phyloP scores from a whole-genome alignment of 2,113 vertebrate species.

The Ameiurus melas region DNA sequence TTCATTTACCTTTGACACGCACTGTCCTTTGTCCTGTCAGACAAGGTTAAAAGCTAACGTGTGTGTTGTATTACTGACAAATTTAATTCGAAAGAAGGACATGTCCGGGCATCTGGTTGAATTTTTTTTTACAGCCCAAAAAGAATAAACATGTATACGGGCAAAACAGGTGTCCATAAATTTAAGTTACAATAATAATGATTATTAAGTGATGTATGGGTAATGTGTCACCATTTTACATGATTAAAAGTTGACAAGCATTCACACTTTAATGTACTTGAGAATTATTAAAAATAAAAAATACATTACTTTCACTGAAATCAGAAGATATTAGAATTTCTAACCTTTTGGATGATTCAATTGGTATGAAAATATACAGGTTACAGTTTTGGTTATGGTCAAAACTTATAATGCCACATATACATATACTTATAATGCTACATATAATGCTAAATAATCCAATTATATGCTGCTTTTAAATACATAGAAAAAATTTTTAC shows the following conservation, averaged over 20 bases:
- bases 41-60: not conserved
- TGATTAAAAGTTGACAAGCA: not conserved
- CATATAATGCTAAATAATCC: not conserved
- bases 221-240: not conserved
- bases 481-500: too few relatives aligned
- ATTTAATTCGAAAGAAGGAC: not conserved
- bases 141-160: not conserved
- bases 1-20: not conserved
- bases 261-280: not conserved
- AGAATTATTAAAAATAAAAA: not conserved
- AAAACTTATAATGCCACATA: too few relatives aligned
- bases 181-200: not conserved
- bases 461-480: not conserved
- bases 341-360: too few relatives aligned
- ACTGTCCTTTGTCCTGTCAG: not conserved
- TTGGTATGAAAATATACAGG: not conserved
- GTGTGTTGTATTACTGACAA: not conserved
- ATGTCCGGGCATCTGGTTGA: not conserved
- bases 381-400: not conserved
- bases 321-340: not conserved
- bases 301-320: too few relatives aligned
- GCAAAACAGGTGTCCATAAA: not conserved
- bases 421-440: too few relatives aligned
- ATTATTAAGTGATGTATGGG: not conserved
- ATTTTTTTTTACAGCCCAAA: not conserved